phyloP scores from a whole-genome alignment of 2,113 vertebrate genomes.

The Sarotherodon lohbergeri region DNA sequence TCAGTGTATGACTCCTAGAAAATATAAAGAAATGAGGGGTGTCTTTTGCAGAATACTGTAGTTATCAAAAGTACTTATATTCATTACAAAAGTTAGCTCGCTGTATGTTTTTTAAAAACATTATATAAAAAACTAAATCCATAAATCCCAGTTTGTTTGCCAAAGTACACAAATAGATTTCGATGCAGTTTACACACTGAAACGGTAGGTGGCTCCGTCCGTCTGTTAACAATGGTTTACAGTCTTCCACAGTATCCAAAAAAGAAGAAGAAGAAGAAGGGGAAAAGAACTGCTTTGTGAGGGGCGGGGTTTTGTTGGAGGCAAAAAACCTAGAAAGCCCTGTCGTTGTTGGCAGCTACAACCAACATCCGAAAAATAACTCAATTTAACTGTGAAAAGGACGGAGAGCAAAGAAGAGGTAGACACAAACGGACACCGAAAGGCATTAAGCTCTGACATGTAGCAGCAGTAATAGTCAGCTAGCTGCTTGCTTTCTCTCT shows the following conservation, averaged over 20 bases:
- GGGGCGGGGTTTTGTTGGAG: conserved; percentile 64
- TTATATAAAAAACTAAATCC: neutral
- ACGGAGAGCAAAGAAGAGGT: conserved; percentile 2
- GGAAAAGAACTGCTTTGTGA: neutral
- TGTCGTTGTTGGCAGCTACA: conserved; percentile 17
- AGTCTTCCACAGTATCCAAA: neutral
- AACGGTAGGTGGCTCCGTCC: neutral
- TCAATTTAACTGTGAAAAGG: neutral
- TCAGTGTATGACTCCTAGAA: neutral
- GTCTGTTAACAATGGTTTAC: neutral
- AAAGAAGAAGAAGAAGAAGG: neutral
- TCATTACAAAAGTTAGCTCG: neutral
- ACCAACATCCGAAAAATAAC: neutral
- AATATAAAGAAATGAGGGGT: neutral
- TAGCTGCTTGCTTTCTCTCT: neutral
- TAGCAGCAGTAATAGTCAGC: neutral
- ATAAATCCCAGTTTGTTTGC: neutral
- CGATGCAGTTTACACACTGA: neutral
- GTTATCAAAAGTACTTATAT: neutral
- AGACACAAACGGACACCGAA: neutral
- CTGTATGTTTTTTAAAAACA: neutral
- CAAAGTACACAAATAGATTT: neutral
- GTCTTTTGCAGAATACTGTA: neutral
- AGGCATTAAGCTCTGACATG: neutral
- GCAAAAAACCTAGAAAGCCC: conserved; percentile 35